Conservation (phyloP, 2,888 invertebrate genomes). For the Synanthedon tipuliformis region DNA sequence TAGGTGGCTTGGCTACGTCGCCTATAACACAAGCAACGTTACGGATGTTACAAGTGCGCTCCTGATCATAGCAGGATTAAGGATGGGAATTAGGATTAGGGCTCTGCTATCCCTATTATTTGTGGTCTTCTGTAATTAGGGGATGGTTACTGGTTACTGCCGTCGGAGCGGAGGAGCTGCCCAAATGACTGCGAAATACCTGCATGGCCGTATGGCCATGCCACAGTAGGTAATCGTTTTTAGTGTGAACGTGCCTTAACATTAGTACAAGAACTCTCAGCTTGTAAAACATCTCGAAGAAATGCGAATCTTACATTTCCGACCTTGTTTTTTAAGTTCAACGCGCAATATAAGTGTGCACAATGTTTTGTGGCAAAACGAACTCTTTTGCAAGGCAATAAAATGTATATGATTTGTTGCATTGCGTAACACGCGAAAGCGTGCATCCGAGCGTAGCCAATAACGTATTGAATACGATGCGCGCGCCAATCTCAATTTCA, state of each 20-base stretch:
- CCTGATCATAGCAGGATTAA: too few species aligned
- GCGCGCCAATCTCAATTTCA: neutral
- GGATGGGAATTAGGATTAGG: too few species aligned
- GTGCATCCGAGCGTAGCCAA: constrained; percentile 30
- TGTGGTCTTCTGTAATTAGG: too few species aligned
- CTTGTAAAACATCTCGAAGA: neutral
- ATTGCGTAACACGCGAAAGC: constrained; percentile 45
- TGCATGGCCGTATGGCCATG: too few species aligned
- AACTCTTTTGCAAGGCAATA: neutral
- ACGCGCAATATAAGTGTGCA: neutral
- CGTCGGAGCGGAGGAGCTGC: too few species aligned
- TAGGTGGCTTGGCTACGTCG: too few species aligned
- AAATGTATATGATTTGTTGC: neutral
- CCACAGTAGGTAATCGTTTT: too few species aligned
- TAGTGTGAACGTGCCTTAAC: neutral
- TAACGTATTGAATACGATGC: neutral
- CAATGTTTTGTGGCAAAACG: neutral
- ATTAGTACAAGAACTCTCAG: neutral
- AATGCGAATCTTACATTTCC: neutral
- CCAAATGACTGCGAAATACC: too few species aligned
- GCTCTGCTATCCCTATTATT: too few species aligned
- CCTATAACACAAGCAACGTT: too few species aligned
- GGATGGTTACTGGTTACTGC: too few species aligned
- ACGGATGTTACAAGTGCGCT: too few species aligned
- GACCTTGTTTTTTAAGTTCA: neutral